phyloP scores from a whole-genome alignment of 92 coral and sea anemone species.

The Montipora capitata region DNA sequence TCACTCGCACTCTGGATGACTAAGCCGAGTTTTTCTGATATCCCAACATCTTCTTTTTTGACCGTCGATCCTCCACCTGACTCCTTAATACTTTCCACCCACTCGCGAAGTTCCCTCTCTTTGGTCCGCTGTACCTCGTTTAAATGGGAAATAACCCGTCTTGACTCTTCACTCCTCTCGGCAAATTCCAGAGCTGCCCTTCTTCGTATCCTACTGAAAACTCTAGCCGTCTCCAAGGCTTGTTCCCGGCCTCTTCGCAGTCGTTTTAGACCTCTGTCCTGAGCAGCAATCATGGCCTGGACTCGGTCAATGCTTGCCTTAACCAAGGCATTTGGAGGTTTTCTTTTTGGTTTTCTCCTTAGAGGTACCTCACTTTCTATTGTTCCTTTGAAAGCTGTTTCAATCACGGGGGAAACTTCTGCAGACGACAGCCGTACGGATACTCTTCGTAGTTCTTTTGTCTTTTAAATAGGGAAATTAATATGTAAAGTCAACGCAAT shows the following conservation, averaged over 20 bases:
- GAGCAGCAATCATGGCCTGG: slow-evolving; percentile 18
- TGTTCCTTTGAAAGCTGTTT: not conserved
- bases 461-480: not conserved
- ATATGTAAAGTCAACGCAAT: not conserved
- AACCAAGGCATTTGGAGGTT: not conserved
- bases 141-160: not conserved
- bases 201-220: not conserved
- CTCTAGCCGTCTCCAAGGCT: not conserved
- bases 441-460: not conserved
- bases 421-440: not conserved
- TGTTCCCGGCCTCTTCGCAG: slow-evolving; percentile 22
- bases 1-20: not conserved
- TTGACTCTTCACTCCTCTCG: not conserved
- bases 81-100: slow-evolving; percentile 6
- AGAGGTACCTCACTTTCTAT: not conserved
- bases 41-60: not conserved
- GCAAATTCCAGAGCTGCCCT: not conserved
- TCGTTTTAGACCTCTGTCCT: not conserved
- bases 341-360: not conserved
- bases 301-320: not conserved
- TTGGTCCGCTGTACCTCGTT: not conserved
- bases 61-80: not conserved
- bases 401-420: too few species aligned
- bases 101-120: not conserved
- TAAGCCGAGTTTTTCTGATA: not conserved